These are phyloP conservation scores for Trisateles emortualis DNA, from an alignment of 2,888 invertebrate genomes.

Conservation along the genomic window DNA sequence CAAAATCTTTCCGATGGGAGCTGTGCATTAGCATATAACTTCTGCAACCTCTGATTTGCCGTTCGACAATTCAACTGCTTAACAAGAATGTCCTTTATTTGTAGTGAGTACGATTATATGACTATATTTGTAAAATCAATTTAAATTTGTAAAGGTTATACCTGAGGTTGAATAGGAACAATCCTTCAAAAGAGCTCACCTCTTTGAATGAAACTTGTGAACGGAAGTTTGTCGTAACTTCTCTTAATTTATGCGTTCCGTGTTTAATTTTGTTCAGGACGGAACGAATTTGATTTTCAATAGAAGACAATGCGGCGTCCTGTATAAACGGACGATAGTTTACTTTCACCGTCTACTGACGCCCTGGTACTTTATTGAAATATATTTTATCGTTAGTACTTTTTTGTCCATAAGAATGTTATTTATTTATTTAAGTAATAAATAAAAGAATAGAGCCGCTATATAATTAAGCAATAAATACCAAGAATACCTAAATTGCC, in stretches of 20 bases:
- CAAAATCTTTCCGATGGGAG: constrained; percentile 80
- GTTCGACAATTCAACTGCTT: constrained; percentile 5
- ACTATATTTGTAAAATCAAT: constrained; percentile 27
- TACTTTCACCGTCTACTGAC: constrained; percentile 43
- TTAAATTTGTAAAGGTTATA: constrained; percentile 47
- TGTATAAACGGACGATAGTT: constrained; percentile 60
- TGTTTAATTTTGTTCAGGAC: constrained; percentile 73
- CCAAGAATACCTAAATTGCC: too few species aligned
- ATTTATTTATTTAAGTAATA: too few species aligned
- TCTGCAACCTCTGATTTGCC: constrained; percentile 54
- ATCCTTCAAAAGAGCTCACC: constrained; percentile 71
- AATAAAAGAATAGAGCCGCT: too few species aligned
- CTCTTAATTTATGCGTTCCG: constrained; percentile 80
- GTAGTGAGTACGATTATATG: too few species aligned
- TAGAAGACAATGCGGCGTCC: constrained; percentile 69
- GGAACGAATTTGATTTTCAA: constrained; percentile 76
- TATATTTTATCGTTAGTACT: neutral
- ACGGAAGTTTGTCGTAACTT: constrained; percentile 73
- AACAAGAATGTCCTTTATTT: constrained; percentile 5
- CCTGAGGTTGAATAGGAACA: constrained; percentile 63
- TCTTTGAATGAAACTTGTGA: constrained; percentile 71
- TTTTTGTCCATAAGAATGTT: too few species aligned
- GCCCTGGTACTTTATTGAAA: constrained; percentile 47
- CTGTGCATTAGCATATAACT: constrained; percentile 75
- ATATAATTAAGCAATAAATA: too few species aligned